These are phyloP conservation scores for Xanthorhoe designata DNA, from an alignment of 2,888 invertebrate species.

Conservation along the genomic window DNA sequence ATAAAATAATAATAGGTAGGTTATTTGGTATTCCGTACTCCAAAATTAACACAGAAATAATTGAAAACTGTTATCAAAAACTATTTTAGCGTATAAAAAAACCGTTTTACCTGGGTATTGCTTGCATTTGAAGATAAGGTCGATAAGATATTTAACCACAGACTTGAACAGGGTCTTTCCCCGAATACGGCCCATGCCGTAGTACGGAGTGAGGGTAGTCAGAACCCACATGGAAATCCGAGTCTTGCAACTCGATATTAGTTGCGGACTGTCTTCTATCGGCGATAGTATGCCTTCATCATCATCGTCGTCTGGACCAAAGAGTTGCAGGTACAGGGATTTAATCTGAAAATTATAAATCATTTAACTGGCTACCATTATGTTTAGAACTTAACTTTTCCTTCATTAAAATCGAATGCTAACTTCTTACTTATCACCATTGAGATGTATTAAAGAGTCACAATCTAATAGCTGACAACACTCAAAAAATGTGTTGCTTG, in stretches of 20 bases:
- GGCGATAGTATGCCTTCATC: constrained; percentile 83
- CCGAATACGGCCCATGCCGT: constrained; percentile 85
- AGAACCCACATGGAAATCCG: constrained; percentile 87
- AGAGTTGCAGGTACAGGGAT: constrained; percentile 70
- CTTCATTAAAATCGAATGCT: too few relatives aligned
- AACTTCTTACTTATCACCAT: too few relatives aligned
- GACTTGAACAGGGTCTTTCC: constrained; percentile 87
- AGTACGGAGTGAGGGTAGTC: constrained; percentile 86
- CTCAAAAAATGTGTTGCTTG: too few relatives aligned
- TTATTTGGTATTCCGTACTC: too few relatives aligned
- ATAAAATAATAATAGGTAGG: too few relatives aligned
- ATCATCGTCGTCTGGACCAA: constrained; percentile 83
- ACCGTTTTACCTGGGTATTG: constrained; percentile 79
- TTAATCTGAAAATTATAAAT: constrained; percentile 69
- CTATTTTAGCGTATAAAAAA: constrained; percentile 8
- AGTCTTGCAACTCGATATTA: constrained; percentile 83
- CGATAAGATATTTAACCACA: constrained; percentile 86
- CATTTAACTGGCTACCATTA: not conserved
- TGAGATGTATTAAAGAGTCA: too few relatives aligned
- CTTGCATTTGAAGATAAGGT: constrained; percentile 83
- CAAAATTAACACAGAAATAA: not conserved
- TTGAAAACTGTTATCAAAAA: not conserved
- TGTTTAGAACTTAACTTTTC: too few relatives aligned
- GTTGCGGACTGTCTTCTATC: constrained; percentile 79
- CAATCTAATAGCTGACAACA: too few relatives aligned